These are phyloP conservation scores for Periophthalmus magnuspinnatus DNA, from an alignment of 2,797 vertebrate species.

Conservation along the genomic window DNA sequence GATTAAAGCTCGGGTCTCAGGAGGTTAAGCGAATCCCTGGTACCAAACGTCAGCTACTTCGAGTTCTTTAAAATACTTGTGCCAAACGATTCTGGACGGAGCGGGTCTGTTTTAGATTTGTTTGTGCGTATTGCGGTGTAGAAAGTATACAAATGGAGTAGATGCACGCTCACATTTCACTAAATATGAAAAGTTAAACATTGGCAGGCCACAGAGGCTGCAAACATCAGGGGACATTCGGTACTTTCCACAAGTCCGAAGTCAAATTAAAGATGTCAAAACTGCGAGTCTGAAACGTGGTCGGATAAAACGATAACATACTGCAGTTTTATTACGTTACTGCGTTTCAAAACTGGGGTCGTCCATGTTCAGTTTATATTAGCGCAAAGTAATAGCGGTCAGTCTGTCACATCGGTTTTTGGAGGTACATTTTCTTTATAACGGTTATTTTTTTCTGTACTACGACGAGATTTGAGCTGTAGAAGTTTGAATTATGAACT, in stretches of 20 bases:
- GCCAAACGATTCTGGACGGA: conserved; percentile 28
- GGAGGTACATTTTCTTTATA: no score
- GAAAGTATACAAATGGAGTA: conserved; percentile 42
- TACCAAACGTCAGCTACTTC: neutral
- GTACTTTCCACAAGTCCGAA: neutral
- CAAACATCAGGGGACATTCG: neutral
- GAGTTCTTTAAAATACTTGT: conserved; percentile 36
- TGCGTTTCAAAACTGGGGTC: neutral
- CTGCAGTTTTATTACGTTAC: neutral
- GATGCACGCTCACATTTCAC: conserved; percentile 29
- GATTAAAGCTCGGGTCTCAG: no score
- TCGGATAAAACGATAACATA: conserved; percentile 12
- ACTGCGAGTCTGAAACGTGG: neutral
- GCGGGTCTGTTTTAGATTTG: conserved; percentile 53
- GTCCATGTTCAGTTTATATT: neutral
- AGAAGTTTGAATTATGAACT: no score
- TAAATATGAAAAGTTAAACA: conserved; percentile 27
- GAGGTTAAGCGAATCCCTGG: no score
- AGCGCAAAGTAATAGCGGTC: neutral
- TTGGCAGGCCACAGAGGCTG: neutral
- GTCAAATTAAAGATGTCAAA: neutral
- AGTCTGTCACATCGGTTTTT: no score
- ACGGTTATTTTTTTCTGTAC: no score
- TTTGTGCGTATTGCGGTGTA: conserved; percentile 50
- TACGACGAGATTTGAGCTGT: no score